phyloP scores from a whole-genome alignment of 2,888 invertebrate species.

The Leptothorax acervorum region DNA sequence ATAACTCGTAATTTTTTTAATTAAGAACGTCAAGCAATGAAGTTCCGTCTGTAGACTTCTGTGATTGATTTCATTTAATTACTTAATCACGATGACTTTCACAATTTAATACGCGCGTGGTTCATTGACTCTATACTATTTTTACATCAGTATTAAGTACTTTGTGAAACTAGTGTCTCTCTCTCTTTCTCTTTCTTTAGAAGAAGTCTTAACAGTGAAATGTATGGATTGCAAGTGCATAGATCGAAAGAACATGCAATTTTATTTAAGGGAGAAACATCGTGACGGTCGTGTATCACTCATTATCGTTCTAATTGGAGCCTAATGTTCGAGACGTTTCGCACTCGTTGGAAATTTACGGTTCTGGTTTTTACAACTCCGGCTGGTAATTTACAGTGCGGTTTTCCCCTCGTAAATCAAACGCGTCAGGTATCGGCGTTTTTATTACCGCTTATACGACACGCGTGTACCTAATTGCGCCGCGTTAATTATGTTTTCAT shows the following conservation, averaged over 20 bases:
- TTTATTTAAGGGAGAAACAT: neutral
- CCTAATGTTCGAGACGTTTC: slow-evolving; percentile 5
- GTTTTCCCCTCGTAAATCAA: slow-evolving; percentile 32
- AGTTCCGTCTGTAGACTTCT: neutral
- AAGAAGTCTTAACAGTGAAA: neutral
- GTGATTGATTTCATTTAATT: slow-evolving; percentile 20
- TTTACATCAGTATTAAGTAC: slow-evolving; percentile 1
- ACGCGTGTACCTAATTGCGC: slow-evolving; percentile 3
- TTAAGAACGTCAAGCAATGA: neutral
- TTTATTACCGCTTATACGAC: slow-evolving; percentile 10
- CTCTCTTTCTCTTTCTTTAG: neutral
- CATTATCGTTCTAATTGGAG: slow-evolving; percentile 20
- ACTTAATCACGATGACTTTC: neutral
- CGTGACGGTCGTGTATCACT: neutral
- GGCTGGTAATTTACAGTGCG: slow-evolving; percentile 4
- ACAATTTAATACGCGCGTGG: slow-evolving; percentile 1
- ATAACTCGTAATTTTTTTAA: neutral
- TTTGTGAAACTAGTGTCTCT: neutral
- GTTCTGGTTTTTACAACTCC: neutral
- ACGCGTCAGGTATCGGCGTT: neutral
- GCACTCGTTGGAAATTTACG: slow-evolving; percentile 14
- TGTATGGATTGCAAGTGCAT: neutral
- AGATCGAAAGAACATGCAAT: neutral
- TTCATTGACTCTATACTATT: neutral
- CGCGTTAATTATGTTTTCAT: neutral